Evolutionary conservation across 2,113 vertebrate genomes (phyloP).

Genomic region (Rhipidura dahli): DNA sequence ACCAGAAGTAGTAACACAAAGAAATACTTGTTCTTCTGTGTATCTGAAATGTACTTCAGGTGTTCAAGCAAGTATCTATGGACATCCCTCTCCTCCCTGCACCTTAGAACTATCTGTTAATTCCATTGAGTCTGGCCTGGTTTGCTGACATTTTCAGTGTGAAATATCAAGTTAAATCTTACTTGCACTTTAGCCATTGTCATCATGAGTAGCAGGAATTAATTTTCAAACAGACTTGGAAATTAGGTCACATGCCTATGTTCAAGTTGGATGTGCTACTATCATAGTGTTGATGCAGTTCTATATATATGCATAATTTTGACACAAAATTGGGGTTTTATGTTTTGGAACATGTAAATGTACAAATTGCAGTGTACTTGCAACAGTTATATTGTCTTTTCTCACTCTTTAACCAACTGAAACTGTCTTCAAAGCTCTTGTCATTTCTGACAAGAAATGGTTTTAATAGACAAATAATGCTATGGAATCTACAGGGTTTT

Average conservation of each 20-base stretch:
- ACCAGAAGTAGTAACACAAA: background rate
- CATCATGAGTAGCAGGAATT: background rate
- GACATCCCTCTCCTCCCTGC: rapidly evolving
- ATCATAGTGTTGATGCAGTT: background rate
- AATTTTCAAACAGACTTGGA: background rate
- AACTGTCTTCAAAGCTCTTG: background rate
- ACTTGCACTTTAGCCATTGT: background rate
- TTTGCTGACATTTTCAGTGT: background rate
- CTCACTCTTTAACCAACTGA: background rate
- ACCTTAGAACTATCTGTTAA: background rate
- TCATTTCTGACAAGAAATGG: background rate
- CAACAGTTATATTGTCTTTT: background rate
- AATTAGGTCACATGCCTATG: background rate
- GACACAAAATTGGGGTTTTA: background rate
- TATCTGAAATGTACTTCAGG: background rate
- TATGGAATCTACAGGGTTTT: rapidly evolving
- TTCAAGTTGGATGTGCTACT: background rate
- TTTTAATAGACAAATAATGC: background rate
- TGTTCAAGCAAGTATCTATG: background rate
- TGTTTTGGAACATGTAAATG: background rate
- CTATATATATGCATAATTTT: background rate
- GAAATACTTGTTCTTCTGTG: background rate
- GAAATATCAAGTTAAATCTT: background rate
- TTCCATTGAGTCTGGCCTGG: background rate
- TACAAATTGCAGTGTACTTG: background rate